Percentiles rank a stretch among this genome's conserved stretches.
Conservation (phyloP, 2,113 vertebrate genomes). For the Coreoperca whiteheadi region DNA sequence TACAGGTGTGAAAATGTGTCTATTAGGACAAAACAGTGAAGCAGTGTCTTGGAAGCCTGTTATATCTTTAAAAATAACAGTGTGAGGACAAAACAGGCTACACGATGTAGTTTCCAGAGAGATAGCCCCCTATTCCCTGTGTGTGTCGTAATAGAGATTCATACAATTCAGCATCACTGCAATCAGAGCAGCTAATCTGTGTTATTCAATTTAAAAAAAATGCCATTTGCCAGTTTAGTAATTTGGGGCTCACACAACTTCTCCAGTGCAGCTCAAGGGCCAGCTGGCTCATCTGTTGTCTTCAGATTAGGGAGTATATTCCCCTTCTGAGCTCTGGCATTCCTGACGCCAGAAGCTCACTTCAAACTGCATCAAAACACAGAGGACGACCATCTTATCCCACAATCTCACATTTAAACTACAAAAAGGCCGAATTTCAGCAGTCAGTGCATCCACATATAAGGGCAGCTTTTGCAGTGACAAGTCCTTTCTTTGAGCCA, state of each 20-base stretch:
- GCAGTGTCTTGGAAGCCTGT: not conserved
- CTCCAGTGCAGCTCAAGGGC: conserved; percentile 52
- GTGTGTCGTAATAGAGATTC: conserved; percentile 35
- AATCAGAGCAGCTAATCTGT: conserved; percentile 68
- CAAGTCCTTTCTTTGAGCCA: conserved; percentile 19
- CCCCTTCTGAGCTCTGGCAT: conserved; percentile 18
- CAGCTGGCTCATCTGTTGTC: conserved; percentile 51
- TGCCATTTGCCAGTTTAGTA: conserved; percentile 56
- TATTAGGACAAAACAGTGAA: not conserved
- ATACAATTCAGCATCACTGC: conserved; percentile 19
- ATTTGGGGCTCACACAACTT: conserved; percentile 47
- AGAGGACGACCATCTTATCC: conserved; percentile 34
- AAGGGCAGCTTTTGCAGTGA: not conserved
- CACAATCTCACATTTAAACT: conserved; percentile 33
- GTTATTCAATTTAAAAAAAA: conserved; percentile 71
- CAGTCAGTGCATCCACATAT: not conserved
- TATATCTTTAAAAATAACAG: conserved; percentile 11
- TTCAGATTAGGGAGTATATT: conserved; percentile 63
- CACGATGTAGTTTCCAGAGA: conserved; percentile 29
- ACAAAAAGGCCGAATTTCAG: conserved; percentile 32
- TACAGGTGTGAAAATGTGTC: not conserved
- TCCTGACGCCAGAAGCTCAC: conserved; percentile 24
- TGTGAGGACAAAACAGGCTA: conserved; percentile 25
- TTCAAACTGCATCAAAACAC: conserved; percentile 39
- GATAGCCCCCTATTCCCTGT: conserved; percentile 21